Base-by-base conservation (phyloP, 2,113 vertebrate genomes). In the Pituophis catenifer region DNA sequence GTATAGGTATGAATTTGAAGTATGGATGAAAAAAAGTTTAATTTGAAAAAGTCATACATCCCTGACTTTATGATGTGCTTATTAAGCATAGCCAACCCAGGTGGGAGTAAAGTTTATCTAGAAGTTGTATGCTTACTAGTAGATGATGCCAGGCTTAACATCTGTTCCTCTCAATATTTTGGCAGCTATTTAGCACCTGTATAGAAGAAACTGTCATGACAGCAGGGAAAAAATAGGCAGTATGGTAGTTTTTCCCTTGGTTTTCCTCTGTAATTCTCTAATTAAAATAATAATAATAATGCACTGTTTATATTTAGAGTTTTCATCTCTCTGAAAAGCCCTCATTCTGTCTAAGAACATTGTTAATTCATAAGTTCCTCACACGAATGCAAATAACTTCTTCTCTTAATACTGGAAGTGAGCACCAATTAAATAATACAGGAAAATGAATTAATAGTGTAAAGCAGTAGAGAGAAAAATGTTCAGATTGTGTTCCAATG, bases 51-150 rank as follows among this genome's bases (percentile, higher is more conserved):
- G 86, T 95, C 65, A n/a, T 93, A 59, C 94, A 94, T 94, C 89
- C 93, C 48, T 95, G 33, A 88, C 91, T 91, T 29, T 89, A 91
- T 91, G 91, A 96, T 92, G 26, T 90, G 81, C 70, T 95, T 91
- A 94, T 94, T 94, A 96, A 91, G 89, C 95, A 94, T 95, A 92
- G 91, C 92, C 90, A 95, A 26, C 17, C 24, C 44, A 96, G 93
- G 19, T 55, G 89, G 92, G 94, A 96, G 94, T 33, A 29, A 92
- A 93, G 92, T 93, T 96, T 89, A 93, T 95, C 62, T 92, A 85
- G 88, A 23, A 54, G 26, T 95, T 95, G 85, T 92, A 95, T 92
- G 58, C 86, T 93, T 91, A 94, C 93, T 91, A 59, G 58, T 91
- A 86, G 94, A 92, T 38, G 65, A 93, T 50, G 65, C 87, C 94